phyloP scores from a whole-genome alignment of 2,888 invertebrate genomes.

The Hydrotaea cyrtoneurina region DNA sequence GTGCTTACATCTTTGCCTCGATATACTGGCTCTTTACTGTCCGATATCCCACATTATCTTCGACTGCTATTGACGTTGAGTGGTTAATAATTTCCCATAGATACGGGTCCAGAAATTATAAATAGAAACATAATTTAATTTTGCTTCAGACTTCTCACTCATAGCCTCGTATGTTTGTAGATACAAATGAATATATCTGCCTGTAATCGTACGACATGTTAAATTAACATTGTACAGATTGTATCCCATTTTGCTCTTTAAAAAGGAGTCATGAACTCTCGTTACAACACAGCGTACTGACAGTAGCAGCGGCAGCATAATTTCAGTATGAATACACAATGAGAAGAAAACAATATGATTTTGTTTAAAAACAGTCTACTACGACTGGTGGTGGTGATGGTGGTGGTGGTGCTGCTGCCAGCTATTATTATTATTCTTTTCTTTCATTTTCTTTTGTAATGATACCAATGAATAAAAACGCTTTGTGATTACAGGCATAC shows the following conservation, averaged over 20 bases:
- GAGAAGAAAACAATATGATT: conserved; percentile 24
- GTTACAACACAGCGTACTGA: not conserved
- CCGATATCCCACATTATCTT: no score
- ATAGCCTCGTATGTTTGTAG: no score
- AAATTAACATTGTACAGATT: conserved; percentile 8
- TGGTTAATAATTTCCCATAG: no score
- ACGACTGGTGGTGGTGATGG: no score
- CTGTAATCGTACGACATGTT: not conserved
- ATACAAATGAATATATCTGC: no score
- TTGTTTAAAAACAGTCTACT: conserved; percentile 20
- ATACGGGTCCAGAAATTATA: no score
- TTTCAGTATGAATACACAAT: conserved; percentile 3
- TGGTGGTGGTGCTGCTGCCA: not conserved
- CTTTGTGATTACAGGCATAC: conserved; percentile 7
- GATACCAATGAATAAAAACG: conserved; percentile 21
- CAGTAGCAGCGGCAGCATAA: not conserved
- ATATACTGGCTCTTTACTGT: no score
- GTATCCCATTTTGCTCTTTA: conserved; percentile 2
- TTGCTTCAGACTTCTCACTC: no score
- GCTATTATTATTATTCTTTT: not conserved
- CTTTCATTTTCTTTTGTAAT: conserved; percentile 29
- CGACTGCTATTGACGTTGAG: no score
- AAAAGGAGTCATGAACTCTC: conserved; percentile 5
- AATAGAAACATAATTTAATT: no score
- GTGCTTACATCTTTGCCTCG: no score